Evolutionary conservation across 2,797 vertebrate genomes (phyloP), one percentile per base, ranked within the genome.

Genomic region (Pangasius larnaudii): DNA sequence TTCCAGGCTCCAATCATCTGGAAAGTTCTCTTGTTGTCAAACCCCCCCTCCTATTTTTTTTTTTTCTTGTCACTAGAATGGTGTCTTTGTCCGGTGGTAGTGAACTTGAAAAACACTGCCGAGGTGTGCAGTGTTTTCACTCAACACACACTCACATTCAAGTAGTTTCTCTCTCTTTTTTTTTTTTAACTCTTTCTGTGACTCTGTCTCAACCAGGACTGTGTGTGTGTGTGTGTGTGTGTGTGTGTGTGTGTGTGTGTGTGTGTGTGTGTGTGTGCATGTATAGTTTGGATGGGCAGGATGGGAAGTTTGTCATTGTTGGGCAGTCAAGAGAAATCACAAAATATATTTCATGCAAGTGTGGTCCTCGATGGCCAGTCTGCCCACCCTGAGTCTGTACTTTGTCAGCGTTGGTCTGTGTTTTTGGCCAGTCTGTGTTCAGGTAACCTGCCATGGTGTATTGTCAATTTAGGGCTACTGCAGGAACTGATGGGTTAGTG

Each of bases 1-100:
- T 96, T 96, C 95, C 96, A 96, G 95, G 93, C 93, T 90, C 95
- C 94, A 96, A 95, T 97, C 96, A 96, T 97, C 97, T 96, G 96
- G 96, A 97, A 97, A 95, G 94, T 94, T 93, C 94, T 93, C 88
- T 94, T 96, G 92, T 94, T 89, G 69, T 87, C 89, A 84, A 88
- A 78, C 74, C 85, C 74, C 74, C 87, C 85, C 1, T 83, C 58
- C 67, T 30, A 9, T 78, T 78, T 53, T 74, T 53, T 74, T 77
- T 86, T 85, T 71, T 88, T 85, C 74, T 88, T 77, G 63, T 85
- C 79, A 89, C 87, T 94, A 94, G 95, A 96, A 96, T 94, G 90
- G 92, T 86, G 89, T 92, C 95, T 95, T 96, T 96, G 95, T 96
- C 91, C 93, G 84, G 69, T 91, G 90, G 84, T 94, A 95, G 93